These are phyloP conservation scores for Myopa tessellatipennis DNA, from an alignment of 2,888 invertebrate genomes.

Conservation along the genomic window DNA sequence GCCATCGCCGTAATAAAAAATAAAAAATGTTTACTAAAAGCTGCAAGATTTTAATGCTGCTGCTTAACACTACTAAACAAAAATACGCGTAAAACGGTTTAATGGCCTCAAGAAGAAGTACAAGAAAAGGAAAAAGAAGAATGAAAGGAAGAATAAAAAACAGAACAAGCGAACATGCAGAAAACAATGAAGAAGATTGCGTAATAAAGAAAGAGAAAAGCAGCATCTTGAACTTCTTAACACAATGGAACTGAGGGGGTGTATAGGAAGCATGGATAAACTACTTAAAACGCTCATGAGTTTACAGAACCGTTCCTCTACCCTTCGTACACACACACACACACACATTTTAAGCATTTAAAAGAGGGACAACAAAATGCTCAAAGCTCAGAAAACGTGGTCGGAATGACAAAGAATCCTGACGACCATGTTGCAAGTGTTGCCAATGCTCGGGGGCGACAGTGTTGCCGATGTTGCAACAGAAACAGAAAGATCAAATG, in stretches of 20 bases:
- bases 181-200: background rate
- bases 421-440: conserved; percentile 14
- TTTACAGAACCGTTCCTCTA: background rate
- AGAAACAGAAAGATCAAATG: background rate
- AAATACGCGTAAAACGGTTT: background rate
- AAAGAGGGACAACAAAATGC: conserved; percentile 17
- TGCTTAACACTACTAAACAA: background rate
- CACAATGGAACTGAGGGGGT: background rate
- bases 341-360: background rate
- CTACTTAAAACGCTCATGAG: conserved; percentile 11
- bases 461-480: conserved; percentile 16
- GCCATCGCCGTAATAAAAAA: too few species aligned
- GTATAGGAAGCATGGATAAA: background rate
- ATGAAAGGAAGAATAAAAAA: background rate
- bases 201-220: background rate
- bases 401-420: conserved; percentile 5
- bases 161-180: background rate
- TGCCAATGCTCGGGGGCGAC: background rate
- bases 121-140: background rate
- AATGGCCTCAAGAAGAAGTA: background rate
- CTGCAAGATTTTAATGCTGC: conserved; percentile 18
- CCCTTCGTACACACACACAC: background rate
- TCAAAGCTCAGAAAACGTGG: conserved; percentile 2
- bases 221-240: conserved; percentile 16
- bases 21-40: background rate